Base-by-base conservation (phyloP, 2,113 vertebrate genomes). In the Dipodomys stephensi region DNA sequence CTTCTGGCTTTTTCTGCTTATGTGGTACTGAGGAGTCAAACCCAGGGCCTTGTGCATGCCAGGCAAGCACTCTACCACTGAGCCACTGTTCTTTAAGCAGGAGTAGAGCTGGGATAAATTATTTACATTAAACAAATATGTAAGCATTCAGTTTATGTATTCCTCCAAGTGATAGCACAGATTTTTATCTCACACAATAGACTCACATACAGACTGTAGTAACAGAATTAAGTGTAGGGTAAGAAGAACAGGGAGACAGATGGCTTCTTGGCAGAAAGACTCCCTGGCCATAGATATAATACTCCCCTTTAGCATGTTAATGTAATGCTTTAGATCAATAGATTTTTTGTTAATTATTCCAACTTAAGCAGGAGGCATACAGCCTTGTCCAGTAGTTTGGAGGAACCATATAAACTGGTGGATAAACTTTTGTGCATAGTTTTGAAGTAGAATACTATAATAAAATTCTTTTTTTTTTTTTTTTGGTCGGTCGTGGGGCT, bases 21-120 rank as follows among this genome's bases (percentile, higher is more conserved):
- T 39, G 39, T 39, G 39, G 39, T 39, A 5, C 39, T 39, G 39
- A 39, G 39, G 39, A 39, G 5, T 39, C 5, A 5, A 39, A 39
- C 39, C 39, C 39, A 39, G 39, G 39, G 39, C 39, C 39, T 39
- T 6, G 5, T 5, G 4, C 39, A 39, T 39, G 39, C 39, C 0
- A 39, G 39, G 39, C 39, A 39, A 39, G 39, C 39, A 39, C 5
- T 39, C 39, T 39, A 39, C 39, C 39, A 39, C 39, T 39, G 39
- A 39, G 39, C 39, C 39, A 39, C 39, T 39, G 39, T 39, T 84
- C 44, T 60, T 94, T 72, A 90, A 57, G 68, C 46, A 94, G 46
- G 25, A 82, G 28, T 69, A 93, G 80, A 73, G 27, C 44, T 87
- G 39, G 49, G 79, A n/a, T 83, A 77, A 89, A 94, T 62, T 74